phyloP scores from a whole-genome alignment of 1,140 invertebrate genomes.

The Cyclargus thomasi region DNA sequence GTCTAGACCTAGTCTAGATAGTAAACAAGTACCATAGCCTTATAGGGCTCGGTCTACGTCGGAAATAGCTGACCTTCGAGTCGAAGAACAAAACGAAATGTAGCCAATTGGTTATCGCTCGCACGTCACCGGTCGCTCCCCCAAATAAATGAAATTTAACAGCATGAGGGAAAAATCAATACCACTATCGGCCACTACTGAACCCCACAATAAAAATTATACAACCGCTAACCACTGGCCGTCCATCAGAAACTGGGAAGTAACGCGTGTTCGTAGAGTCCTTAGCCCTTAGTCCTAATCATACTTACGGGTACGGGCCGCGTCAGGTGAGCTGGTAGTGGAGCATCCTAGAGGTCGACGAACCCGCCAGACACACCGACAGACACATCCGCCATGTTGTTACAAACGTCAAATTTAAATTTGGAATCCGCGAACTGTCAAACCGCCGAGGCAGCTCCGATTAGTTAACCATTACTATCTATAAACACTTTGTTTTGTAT shows the following conservation, averaged over 20 bases:
- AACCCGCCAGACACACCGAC: slow-evolving; percentile 52
- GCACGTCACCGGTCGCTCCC: slow-evolving; percentile 55
- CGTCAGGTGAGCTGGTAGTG: slow-evolving; percentile 70
- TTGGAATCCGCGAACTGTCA: slow-evolving; percentile 65
- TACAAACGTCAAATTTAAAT: slow-evolving; percentile 66
- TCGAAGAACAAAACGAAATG: slow-evolving; percentile 2
- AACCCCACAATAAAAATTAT: slow-evolving; percentile 50
- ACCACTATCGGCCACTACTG: slow-evolving; percentile 66
- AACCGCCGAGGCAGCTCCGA: slow-evolving; percentile 47
- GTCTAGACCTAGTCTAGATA: too few relatives aligned
- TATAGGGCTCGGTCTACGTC: not conserved
- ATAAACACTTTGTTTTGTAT: slow-evolving; percentile 72
- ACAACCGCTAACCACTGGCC: slow-evolving; percentile 10
- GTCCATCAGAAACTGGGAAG: too few relatives aligned
- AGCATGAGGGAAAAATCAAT: slow-evolving; percentile 75
- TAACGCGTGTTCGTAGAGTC: too few relatives aligned
- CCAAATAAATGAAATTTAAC: slow-evolving; percentile 74
- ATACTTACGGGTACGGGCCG: slow-evolving; percentile 66
- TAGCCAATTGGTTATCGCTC: slow-evolving; percentile 24
- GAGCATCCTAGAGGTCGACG: slow-evolving; percentile 65
- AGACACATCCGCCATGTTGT: slow-evolving; percentile 65
- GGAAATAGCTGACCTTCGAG: not conserved
- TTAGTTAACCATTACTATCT: slow-evolving; percentile 48
- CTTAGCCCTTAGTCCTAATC: not conserved
- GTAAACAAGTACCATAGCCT: too few relatives aligned